Base-by-base conservation (phyloP, 2,888 invertebrate species). In the Chymomyza amoena region DNA sequence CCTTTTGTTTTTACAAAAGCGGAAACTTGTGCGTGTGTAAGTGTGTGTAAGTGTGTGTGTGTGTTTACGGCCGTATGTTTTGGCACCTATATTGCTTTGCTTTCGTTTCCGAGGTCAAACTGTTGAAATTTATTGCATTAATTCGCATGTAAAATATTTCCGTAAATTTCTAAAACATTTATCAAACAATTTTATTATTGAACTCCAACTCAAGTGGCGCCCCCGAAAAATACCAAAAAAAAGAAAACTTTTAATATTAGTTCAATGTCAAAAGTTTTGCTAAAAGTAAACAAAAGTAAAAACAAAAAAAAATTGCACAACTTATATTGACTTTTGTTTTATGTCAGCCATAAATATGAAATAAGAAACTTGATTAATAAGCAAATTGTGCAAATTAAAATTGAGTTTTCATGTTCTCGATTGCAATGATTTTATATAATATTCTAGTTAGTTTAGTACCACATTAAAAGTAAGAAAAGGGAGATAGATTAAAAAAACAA, bases 161-260 rank as follows among this genome's bases (percentile, higher is more conserved):
- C 69, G 66, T 73, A 74, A 66, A 83, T 80, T 82, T 70, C 77
- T 85, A 70, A 82, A 87, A 79, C 83, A 88, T 84, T 84, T 84
- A 84, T 84, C 88, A 87, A 32, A 84, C 69, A 87, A 81, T 83
- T 87, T 86, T 86, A 83, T 87, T 88, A 84, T 84, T 84, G 88
- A 87, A 85, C 84, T 78, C 36, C 56, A 75, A 54, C 20, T 18
- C 16, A 16, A 18, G 64, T 64, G 39, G 36, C 9, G 9, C 20
- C 15, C 39, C 50, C n/a, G 10, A 56, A 56, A 16, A 20, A 20
- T 20, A 20, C 7, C 25, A 57, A 28, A 57, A 25, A 20, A 9
- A 20, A 57, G 25, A 16, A 28, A 57, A 25, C 28, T 25, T 57
- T 9, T 54, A 52, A 72, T 78, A 79, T 69, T 74, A 68, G 63